A percentile compares a stretch with the other conserved stretches of the same genome.
These are phyloP conservation scores for Maniola hyperantus DNA, from an alignment of 2,888 invertebrate species.

Conservation along the genomic window DNA sequence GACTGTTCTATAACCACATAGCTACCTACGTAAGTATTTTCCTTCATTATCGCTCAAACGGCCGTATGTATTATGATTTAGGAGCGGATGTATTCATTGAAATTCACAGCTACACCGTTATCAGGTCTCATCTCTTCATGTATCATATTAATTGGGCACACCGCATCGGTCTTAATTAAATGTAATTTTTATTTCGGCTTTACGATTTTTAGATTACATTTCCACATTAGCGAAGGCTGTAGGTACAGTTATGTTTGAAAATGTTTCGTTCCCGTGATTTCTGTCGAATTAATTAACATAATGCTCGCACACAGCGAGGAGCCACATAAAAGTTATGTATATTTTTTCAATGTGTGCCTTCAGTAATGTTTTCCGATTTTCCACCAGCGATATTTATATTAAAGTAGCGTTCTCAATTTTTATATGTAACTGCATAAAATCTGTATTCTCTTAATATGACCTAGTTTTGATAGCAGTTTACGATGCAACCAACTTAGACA, in stretches of 20 bases:
- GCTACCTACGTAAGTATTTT: conserved; percentile 4
- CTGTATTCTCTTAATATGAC: conserved; percentile 1
- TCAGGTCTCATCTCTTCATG: conserved; percentile 50
- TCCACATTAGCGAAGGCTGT: conserved; percentile 40
- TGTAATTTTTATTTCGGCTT: conserved; percentile 48
- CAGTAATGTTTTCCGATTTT: conserved; percentile 16
- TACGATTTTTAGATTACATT: conserved; percentile 49
- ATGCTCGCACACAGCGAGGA: conserved; percentile 25
- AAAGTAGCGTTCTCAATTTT: conserved; percentile 12
- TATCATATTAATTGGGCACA: conserved; percentile 57
- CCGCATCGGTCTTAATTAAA: conserved; percentile 57
- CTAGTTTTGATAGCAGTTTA: not conserved
- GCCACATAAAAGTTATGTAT: conserved; percentile 8
- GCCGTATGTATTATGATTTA: conserved; percentile 48
- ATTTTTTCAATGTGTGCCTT: conserved; percentile 21
- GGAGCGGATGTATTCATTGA: conserved; percentile 49
- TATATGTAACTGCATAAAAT: conserved; percentile 11
- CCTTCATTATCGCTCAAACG: conserved; percentile 19
- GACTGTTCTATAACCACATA: no score
- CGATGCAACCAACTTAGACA: not conserved
- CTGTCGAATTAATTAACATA: conserved; percentile 37
- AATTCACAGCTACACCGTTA: conserved; percentile 46
- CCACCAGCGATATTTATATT: conserved; percentile 16
- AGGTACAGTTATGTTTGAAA: conserved; percentile 43
- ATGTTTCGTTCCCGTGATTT: conserved; percentile 33